Percentiles rank a stretch among this genome's conserved stretches.
phyloP scores from a whole-genome alignment of 2,888 invertebrate species.

The Leptinotarsa peninsularis region DNA sequence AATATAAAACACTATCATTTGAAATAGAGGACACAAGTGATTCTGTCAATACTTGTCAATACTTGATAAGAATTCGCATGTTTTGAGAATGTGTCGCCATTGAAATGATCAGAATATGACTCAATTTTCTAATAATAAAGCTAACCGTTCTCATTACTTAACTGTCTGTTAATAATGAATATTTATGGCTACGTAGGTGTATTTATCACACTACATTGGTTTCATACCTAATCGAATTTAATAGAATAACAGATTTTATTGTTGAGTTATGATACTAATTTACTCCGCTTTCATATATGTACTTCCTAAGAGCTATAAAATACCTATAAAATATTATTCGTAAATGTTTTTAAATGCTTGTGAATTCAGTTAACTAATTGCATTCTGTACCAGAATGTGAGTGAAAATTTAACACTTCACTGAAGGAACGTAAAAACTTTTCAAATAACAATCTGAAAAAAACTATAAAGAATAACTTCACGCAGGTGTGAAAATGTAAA shows the following conservation, averaged over 20 bases:
- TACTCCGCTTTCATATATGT: slow-evolving; percentile 1
- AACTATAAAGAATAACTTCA: no score
- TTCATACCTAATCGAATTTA: slow-evolving; percentile 23
- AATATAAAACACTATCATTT: no score
- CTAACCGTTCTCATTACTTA: not conserved
- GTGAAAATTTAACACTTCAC: no score
- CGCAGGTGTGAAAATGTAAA: no score
- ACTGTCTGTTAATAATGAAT: slow-evolving; percentile 13
- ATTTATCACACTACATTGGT: slow-evolving; percentile 22
- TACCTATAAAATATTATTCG: not conserved
- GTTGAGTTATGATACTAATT: slow-evolving; percentile 20
- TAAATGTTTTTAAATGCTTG: not conserved
- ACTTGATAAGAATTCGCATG: not conserved
- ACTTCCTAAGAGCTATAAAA: not conserved
- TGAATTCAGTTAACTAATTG: no score
- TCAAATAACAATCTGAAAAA: no score
- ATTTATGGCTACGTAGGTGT: slow-evolving; percentile 22
- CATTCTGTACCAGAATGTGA: no score
- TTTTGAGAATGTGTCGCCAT: not conserved
- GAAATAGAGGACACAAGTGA: no score
- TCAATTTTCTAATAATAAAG: slow-evolving; percentile 5
- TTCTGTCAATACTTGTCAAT: no score
- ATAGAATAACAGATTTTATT: slow-evolving; percentile 16
- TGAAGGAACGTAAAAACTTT: no score
- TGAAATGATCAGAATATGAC: not conserved